Conservation (phyloP, 2,888 invertebrate species). For the Monochamus alternatus region DNA sequence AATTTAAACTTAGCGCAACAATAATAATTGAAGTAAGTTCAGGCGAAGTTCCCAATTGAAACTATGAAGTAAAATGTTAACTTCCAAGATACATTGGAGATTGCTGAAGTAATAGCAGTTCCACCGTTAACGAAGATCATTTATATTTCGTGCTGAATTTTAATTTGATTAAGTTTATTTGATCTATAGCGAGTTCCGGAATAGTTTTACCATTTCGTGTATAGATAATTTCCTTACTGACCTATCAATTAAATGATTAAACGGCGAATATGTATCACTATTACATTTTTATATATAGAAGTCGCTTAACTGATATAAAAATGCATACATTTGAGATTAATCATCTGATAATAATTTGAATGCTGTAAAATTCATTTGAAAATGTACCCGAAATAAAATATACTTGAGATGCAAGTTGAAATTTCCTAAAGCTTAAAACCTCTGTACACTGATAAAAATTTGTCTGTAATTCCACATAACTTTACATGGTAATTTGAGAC, state of each 20-base stretch:
- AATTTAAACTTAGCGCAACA: slow-evolving; percentile 59
- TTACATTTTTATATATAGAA: no score
- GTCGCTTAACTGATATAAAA: no score
- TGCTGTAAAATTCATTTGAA: no score
- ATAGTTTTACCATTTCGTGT: neutral
- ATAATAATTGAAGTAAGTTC: slow-evolving; percentile 60
- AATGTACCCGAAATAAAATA: no score
- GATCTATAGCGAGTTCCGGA: neutral
- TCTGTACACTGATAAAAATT: no score
- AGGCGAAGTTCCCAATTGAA: slow-evolving; percentile 59
- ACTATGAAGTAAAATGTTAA: slow-evolving; percentile 62
- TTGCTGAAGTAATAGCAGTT: slow-evolving; percentile 52
- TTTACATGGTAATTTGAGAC: no score
- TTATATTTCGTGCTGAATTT: slow-evolving; percentile 49
- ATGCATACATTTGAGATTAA: no score
- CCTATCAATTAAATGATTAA: neutral
- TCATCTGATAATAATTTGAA: no score
- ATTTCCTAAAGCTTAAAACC: no score
- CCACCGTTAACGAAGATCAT: slow-evolving; percentile 53
- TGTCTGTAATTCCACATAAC: no score
- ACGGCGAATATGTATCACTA: no score
- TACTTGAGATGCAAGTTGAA: no score
- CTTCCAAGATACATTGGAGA: slow-evolving; percentile 55
- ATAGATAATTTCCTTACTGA: slow-evolving; percentile 5
- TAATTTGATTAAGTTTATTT: slow-evolving; percentile 31